These are phyloP conservation scores for Drosophila sturtevanti DNA, from an alignment of 1,140 invertebrate species.

Conservation along the genomic window DNA sequence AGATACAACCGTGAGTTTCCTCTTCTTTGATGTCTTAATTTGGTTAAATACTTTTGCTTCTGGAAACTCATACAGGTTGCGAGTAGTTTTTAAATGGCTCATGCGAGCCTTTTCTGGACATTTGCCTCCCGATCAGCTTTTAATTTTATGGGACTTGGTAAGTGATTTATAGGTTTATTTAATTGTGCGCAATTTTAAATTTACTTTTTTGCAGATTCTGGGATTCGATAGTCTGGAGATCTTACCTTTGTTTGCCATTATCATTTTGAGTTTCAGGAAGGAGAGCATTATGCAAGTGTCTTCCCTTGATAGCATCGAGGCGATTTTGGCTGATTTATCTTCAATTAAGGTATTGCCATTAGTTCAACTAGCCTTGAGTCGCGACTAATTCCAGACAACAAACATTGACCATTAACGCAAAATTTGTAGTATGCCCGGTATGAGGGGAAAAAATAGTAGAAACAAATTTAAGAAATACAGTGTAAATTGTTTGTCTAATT, in stretches of 20 bases:
- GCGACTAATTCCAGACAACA: conserved; percentile 48
- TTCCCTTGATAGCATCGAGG: conserved; percentile 92
- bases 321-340: conserved; percentile 94
- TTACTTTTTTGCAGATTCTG: conserved; percentile 84
- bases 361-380: conserved; percentile 87
- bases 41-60: neutral
- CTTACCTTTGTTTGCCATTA: conserved; percentile 92
- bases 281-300: conserved; percentile 96
- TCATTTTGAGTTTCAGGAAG: conserved; percentile 95
- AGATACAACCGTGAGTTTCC: conserved; percentile 94
- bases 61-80: conserved; percentile 54
- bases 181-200: neutral
- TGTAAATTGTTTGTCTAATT: neutral
- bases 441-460: neutral
- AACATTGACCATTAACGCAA: conserved; percentile 10
- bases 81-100: conserved; percentile 97
- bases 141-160: conserved; percentile 94
- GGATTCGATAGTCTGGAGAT: conserved; percentile 96
- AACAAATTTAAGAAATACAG: neutral
- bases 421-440: conserved; percentile 34
- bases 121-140: conserved; percentile 94
- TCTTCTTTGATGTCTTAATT: neutral
- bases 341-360: conserved; percentile 94
- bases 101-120: conserved; percentile 97
- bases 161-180: neutral